Base-by-base conservation (phyloP, 2,888 invertebrate genomes). In the Eueremaeus valkanovi region DNA sequence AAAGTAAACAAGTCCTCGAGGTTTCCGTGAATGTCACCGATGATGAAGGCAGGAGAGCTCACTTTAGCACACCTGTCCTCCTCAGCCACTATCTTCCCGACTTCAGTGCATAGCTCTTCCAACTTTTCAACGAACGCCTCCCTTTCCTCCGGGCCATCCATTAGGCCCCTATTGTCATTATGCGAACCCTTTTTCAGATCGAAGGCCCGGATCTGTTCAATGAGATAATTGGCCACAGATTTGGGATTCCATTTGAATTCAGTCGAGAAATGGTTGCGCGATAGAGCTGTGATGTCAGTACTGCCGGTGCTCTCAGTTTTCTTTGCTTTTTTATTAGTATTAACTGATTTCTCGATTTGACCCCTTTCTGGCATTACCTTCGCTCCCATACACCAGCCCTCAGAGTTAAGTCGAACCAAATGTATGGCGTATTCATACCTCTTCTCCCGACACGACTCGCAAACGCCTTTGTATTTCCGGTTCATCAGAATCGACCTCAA, bases 1-100 rank as follows among this genome's bases (percentile, higher is more conserved):
- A 90, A 89, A 72, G 87, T 86, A 5, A 89, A 84, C 51, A 91
- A 83, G 79, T 90, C 90, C 9, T 85, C 83, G 77, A 88, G 87
- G 83, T 91, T 91, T 27, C 91, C 91, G 83, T 91, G 90, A 49
- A 91, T 85, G 81, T 91, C 91, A 9, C 90, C 90, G 89, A 79
- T 36, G 72, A 88, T 85, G 80, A 88, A 88, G 21, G 85, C 84
- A 1, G 88, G 88, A 3, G 88, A 85, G 31, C 81, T 80, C 1
- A 89, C 80, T 76, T 85, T 61, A 11, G 27, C 27, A 49, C 27
- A 11, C 13, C 51, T 29, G 18, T 72, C 72, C 13, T 27, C 63
- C 1, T 72, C 8, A 8, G 8, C 3, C 16, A 61, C 3, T 61
- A 61, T 16, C 16, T 13, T 11, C 3, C 9, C 27, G 1, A 61